Percentiles rank a stretch among this genome's conserved stretches.
These are phyloP conservation scores for Illadopsis cleaveri DNA, from an alignment of 2,113 vertebrate species.

Conservation along the genomic window DNA sequence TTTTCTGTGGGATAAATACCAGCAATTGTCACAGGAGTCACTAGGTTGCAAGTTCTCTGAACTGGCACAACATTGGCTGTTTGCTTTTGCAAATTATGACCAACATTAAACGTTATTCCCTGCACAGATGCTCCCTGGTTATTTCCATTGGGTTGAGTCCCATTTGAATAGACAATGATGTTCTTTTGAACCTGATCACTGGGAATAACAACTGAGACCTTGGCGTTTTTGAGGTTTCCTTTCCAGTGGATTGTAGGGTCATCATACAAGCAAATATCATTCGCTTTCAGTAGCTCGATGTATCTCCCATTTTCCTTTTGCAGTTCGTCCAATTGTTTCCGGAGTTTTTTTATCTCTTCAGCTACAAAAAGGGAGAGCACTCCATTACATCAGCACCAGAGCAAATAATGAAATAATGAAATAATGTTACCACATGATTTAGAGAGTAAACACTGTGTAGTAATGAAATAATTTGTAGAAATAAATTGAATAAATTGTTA, in stretches of 20 bases:
- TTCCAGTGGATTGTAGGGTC: constrained; percentile 98
- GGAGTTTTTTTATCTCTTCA: constrained; percentile 92
- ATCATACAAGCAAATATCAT: constrained; percentile 93
- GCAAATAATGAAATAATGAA: neutral
- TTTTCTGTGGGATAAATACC: constrained; percentile 81
- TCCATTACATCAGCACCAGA: neutral
- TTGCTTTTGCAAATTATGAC: constrained; percentile 83
- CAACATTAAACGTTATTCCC: constrained; percentile 77
- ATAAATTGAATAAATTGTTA: neutral
- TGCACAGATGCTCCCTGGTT: constrained; percentile 79
- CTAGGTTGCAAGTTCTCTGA: constrained; percentile 82
- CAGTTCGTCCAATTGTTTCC: constrained; percentile 89
- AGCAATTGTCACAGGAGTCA: constrained; percentile 77
- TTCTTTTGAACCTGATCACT: constrained; percentile 89
- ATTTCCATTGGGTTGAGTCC: constrained; percentile 80
- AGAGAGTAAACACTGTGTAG: neutral
- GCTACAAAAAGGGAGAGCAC: constrained; percentile 75
- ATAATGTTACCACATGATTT: neutral
- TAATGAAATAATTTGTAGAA: neutral
- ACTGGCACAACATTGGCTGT: constrained; percentile 85
- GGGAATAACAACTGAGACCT: constrained; percentile 89
- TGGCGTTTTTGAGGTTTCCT: constrained; percentile 87
- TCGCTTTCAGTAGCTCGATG: constrained; percentile 93
- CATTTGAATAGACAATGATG: constrained; percentile 91
- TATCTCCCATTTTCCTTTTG: constrained; percentile 93